These are phyloP conservation scores for Apodemus agrarius DNA, from an alignment of 2,797 vertebrate genomes.

Conservation along the genomic window DNA sequence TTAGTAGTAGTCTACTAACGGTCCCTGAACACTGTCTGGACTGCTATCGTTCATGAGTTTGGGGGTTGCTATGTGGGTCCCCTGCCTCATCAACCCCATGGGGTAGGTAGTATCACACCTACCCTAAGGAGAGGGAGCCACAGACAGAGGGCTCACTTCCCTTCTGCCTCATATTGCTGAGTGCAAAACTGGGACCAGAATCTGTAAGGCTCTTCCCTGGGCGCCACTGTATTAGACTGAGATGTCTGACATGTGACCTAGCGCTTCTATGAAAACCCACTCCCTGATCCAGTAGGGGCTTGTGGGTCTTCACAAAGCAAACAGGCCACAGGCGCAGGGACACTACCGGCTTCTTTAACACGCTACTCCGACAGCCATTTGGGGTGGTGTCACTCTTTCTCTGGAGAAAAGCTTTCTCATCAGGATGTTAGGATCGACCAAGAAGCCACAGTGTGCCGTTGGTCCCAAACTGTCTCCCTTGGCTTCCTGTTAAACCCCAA, in stretches of 20 bases:
- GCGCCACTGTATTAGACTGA: neutral
- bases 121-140: neutral
- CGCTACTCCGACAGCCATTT: accelerated
- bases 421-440: neutral
- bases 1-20: too few relatives aligned
- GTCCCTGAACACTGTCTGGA: neutral
- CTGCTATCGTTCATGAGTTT: neutral
- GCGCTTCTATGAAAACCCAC: neutral
- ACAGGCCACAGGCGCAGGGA: neutral
- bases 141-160: neutral
- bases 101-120: neutral
- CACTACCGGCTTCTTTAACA: neutral
- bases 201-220: neutral
- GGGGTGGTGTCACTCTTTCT: constrained; percentile 11
- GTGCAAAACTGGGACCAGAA: neutral
- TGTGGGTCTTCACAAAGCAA: neutral
- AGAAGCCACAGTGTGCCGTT: neutral
- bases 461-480: neutral
- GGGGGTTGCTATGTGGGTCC: neutral
- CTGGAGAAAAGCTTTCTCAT: constrained; percentile 13
- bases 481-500: neutral
- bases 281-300: neutral
- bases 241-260: neutral
- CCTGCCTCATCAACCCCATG: neutral
- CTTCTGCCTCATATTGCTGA: neutral